Percentiles rank a stretch among this genome's conserved stretches.
Conservation (phyloP, 2,888 invertebrate genomes). For the Himalopsyche japonica region DNA sequence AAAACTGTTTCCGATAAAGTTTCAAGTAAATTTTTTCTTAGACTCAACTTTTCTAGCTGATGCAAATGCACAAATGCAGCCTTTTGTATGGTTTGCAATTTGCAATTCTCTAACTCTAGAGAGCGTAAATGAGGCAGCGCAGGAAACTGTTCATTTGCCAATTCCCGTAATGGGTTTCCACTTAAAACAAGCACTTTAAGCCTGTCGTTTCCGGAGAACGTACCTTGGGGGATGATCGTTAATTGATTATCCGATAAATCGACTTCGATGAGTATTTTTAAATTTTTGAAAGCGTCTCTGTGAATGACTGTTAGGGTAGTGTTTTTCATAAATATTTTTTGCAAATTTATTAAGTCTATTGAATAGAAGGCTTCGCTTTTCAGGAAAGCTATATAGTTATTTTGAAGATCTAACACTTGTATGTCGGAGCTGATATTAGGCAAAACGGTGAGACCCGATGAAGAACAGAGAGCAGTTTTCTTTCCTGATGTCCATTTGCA, state of each 20-base stretch:
- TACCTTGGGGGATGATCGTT: conserved; percentile 72
- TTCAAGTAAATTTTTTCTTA: conserved; percentile 79
- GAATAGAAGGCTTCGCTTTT: conserved; percentile 78
- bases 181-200: conserved; percentile 76
- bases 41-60: conserved; percentile 58
- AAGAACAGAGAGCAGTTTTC: conserved; percentile 84
- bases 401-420: conserved; percentile 78
- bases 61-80: conserved; percentile 77
- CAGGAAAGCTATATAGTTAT: conserved; percentile 76
- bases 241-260: conserved; percentile 85
- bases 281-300: conserved; percentile 82
- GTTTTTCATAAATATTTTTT: conserved; percentile 77
- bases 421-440: conserved; percentile 65
- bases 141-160: conserved; percentile 81
- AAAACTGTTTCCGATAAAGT: conserved; percentile 69
- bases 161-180: conserved; percentile 77
- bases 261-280: conserved; percentile 84
- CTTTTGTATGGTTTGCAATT: conserved; percentile 72
- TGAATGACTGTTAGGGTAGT: conserved; percentile 77
- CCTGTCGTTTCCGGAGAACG: conserved; percentile 83
- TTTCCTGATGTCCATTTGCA: conserved; percentile 94
- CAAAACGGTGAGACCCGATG: conserved; percentile 77
- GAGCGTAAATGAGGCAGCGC: conserved; percentile 77
- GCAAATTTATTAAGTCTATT: conserved; percentile 80
- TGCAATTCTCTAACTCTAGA: conserved; percentile 80